A percentile compares a stretch with the other conserved stretches of the same genome.
These are phyloP conservation scores for Burhinus bistriatus DNA, from an alignment of 2,113 vertebrate species.

Conservation along the genomic window DNA sequence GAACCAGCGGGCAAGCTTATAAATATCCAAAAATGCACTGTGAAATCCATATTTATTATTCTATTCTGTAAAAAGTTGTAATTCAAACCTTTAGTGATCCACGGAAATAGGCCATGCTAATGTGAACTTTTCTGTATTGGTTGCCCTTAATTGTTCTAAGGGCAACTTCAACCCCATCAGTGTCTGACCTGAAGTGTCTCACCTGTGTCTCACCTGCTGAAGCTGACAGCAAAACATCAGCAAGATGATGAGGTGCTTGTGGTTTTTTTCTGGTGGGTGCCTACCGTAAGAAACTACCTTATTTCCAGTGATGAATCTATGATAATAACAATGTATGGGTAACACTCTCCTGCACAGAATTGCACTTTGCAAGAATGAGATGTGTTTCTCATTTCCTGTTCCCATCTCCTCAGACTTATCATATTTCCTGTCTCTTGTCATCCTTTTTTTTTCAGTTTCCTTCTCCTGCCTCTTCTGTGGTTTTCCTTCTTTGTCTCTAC, in stretches of 20 bases:
- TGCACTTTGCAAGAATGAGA: background rate
- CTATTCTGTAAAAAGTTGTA: background rate
- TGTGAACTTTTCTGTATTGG: background rate
- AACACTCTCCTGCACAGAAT: background rate
- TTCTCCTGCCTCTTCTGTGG: background rate
- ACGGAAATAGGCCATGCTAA: background rate
- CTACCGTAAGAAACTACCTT: background rate
- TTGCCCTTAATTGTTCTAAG: background rate
- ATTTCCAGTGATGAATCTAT: background rate
- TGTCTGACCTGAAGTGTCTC: background rate
- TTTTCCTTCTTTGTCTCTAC: background rate
- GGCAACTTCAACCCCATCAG: background rate
- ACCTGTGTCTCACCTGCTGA: background rate
- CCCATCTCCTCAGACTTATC: background rate
- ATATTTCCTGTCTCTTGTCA: background rate
- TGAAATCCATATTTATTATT: background rate
- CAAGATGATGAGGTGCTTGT: background rate
- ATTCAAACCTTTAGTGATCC: background rate
- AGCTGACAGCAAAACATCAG: background rate
- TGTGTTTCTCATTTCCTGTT: background rate
- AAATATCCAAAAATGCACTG: background rate
- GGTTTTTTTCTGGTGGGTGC: background rate
- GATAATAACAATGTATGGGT: background rate
- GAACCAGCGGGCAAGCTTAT: background rate
- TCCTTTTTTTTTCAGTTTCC: background rate